Evolutionary conservation across 2,888 invertebrate species (phyloP).

Genomic region (Gandaritis pyraliata): DNA sequence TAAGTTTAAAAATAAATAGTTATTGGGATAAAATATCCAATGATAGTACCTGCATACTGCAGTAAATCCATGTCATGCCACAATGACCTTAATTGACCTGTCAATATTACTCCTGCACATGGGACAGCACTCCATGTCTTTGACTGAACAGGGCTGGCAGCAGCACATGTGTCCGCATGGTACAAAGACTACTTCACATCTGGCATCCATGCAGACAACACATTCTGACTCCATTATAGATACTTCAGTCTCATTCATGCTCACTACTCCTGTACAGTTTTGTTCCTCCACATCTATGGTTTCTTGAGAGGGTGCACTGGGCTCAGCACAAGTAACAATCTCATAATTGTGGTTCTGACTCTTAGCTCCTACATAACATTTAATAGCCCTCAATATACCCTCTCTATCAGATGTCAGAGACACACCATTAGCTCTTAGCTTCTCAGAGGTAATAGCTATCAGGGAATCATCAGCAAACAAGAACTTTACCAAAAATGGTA

Average conservation of each 20-base stretch:
- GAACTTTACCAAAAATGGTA: constrained; percentile 88
- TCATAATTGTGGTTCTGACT: constrained; percentile 57
- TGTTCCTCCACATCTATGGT: constrained; percentile 49
- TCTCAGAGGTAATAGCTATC: constrained; percentile 79
- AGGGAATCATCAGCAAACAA: constrained; percentile 81
- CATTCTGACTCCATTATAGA: constrained; percentile 86
- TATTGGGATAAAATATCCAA: not conserved
- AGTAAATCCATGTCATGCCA: constrained; percentile 68
- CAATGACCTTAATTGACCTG: constrained; percentile 87
- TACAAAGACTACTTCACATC: constrained; percentile 89
- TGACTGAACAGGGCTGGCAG: constrained; percentile 88
- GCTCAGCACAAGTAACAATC: constrained; percentile 42
- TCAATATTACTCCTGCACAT: constrained; percentile 90
- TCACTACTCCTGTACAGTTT: constrained; percentile 65
- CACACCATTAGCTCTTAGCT: constrained; percentile 85
- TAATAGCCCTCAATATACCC: constrained; percentile 86
- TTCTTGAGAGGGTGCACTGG: constrained; percentile 58
- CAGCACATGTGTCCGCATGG: constrained; percentile 95
- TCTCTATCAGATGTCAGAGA: constrained; percentile 82
- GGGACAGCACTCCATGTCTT: constrained; percentile 87
- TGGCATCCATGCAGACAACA: constrained; percentile 92
- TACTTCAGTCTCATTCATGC: constrained; percentile 56
- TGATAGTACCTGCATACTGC: constrained; percentile 33
- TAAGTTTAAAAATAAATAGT: no score
- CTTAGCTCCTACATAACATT: constrained; percentile 81